These are phyloP conservation scores for Piezodorus guildinii DNA, from an alignment of 1,140 invertebrate genomes.

Conservation along the genomic window DNA sequence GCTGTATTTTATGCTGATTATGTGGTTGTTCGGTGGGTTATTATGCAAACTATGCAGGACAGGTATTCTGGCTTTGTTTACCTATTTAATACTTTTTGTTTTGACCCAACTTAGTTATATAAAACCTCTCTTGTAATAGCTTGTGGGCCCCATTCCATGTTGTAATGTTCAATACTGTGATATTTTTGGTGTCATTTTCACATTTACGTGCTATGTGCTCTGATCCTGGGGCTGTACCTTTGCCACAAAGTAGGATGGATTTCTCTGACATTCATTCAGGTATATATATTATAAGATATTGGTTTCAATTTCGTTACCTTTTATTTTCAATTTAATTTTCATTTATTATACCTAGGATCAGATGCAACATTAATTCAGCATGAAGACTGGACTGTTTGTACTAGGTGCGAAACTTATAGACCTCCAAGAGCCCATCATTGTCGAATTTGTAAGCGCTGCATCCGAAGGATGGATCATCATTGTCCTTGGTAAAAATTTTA, in stretches of 20 bases:
- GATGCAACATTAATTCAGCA: conserved; percentile 34
- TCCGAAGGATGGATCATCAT: conserved; percentile 83
- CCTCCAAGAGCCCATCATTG: conserved; percentile 82
- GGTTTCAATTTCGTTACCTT: not conserved
- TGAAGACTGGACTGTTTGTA: conserved; percentile 77
- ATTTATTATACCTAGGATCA: conserved; percentile 15
- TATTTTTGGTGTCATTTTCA: conserved; percentile 62
- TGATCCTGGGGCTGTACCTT: conserved; percentile 77
- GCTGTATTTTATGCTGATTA: conserved; percentile 84
- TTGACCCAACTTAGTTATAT: not conserved
- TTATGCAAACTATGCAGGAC: conserved; percentile 67
- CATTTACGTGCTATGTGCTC: conserved; percentile 76
- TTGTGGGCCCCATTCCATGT: conserved; percentile 78
- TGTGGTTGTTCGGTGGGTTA: conserved; percentile 75
- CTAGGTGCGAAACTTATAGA: conserved; percentile 69
- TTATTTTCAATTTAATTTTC: conserved; percentile 23
- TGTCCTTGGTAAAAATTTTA: conserved; percentile 40
- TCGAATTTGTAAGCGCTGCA: conserved; percentile 75
- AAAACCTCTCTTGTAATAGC: conserved; percentile 41
- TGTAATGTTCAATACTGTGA: conserved; percentile 65
- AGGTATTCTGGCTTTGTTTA: conserved; percentile 43
- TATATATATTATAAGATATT: conserved; percentile 25
- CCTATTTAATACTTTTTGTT: conserved; percentile 9
- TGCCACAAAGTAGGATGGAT: conserved; percentile 66
- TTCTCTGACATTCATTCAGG: conserved; percentile 72